Evolutionary conservation across 2,797 vertebrate species (phyloP).

Genomic region (Oceanodroma leucorhoa): DNA sequence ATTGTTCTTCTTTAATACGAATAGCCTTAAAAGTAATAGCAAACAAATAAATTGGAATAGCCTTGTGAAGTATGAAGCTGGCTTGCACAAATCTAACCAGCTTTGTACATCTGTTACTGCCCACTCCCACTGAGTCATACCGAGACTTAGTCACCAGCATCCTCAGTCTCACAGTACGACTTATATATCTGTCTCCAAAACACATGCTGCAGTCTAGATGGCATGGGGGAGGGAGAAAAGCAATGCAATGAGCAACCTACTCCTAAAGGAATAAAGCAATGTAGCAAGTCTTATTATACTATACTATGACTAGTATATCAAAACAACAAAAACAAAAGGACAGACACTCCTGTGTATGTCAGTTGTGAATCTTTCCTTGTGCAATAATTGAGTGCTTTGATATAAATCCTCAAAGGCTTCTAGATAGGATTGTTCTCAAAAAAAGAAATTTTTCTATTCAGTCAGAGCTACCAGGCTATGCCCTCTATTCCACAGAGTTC

Average conservation of each 20-base stretch:
- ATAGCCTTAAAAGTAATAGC: not conserved
- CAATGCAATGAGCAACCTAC: not conserved
- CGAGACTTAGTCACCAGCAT: conserved; percentile 44
- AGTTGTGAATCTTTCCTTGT: not conserved
- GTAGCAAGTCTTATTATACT: not conserved
- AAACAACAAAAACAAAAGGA: not conserved
- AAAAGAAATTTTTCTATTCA: not conserved
- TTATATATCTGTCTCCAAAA: conserved; percentile 22
- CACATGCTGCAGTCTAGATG: conserved; percentile 19
- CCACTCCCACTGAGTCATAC: conserved; percentile 72
- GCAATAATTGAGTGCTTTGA: not conserved
- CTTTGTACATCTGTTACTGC: conserved; percentile 70
- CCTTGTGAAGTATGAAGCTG: conserved; percentile 18
- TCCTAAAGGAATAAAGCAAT: not conserved
- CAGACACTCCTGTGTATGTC: not conserved
- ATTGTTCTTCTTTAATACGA: not conserved
- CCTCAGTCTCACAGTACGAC: conserved; percentile 40
- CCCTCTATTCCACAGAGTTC: conserved; percentile 1
- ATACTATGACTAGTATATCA: not conserved
- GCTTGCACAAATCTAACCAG: conserved; percentile 10
- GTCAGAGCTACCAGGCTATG: not conserved
- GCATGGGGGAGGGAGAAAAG: not conserved
- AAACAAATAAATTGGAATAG: conserved; percentile 21
- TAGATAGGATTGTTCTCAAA: not conserved
- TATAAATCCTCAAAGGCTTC: not conserved